Percentiles rank a stretch among this genome's conserved stretches.
phyloP scores from a whole-genome alignment of 1,140 invertebrate genomes.

The Aricia agestis region DNA sequence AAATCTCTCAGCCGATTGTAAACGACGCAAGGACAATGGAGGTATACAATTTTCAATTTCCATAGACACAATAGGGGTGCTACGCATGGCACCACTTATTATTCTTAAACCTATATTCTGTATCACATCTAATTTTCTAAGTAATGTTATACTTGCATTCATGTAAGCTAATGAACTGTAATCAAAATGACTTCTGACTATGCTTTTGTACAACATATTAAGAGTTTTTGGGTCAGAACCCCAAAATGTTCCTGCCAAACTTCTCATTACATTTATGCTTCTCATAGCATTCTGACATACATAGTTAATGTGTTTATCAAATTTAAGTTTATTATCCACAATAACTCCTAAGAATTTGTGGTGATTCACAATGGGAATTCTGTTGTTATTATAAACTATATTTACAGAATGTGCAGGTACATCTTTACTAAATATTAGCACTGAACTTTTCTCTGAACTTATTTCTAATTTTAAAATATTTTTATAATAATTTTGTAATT shows the following conservation, averaged over 20 bases:
- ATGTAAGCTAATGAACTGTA: slow-evolving; percentile 25
- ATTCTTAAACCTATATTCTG: slow-evolving; percentile 23
- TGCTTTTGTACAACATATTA: slow-evolving; percentile 19
- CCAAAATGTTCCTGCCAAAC: slow-evolving; percentile 24
- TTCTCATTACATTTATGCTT: slow-evolving; percentile 27
- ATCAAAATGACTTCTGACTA: slow-evolving; percentile 28
- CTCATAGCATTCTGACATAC: slow-evolving; percentile 23
- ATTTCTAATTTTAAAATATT: slow-evolving; percentile 25
- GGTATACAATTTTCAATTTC: slow-evolving; percentile 26
- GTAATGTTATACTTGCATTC: slow-evolving; percentile 15
- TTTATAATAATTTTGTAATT: slow-evolving; percentile 22
- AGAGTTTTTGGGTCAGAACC: slow-evolving; percentile 28
- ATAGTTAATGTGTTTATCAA: slow-evolving; percentile 24
- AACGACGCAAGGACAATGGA: slow-evolving; percentile 15
- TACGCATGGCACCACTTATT: slow-evolving; percentile 28
- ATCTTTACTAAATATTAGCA: slow-evolving; percentile 20
- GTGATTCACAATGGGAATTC: slow-evolving; percentile 17
- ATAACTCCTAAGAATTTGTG: slow-evolving; percentile 26
- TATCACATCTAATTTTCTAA: slow-evolving; percentile 24
- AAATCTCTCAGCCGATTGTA: slow-evolving; percentile 17
- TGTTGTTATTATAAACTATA: slow-evolving; percentile 17
- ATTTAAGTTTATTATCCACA: slow-evolving; percentile 25
- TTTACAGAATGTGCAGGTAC: background rate
- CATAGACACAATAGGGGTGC: slow-evolving; percentile 23
- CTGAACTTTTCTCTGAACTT: slow-evolving; percentile 19